Percentiles rank a stretch among this genome's conserved stretches.
phyloP scores from a whole-genome alignment of 2,888 invertebrate species.

The Sceliomorpha sp. region DNA sequence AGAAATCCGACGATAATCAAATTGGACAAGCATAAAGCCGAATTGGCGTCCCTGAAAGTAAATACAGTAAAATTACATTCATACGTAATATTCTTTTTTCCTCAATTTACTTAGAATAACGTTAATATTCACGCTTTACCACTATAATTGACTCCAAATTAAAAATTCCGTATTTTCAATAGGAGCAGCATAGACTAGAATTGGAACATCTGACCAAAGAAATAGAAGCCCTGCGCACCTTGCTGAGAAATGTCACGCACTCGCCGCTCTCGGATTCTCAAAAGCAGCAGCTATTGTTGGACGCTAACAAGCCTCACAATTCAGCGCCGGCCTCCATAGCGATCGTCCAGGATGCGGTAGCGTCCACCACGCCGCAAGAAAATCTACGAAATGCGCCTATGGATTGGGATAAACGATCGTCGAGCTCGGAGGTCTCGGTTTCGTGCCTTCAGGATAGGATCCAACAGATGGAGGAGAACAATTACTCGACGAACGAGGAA shows the following conservation, averaged over 20 bases:
- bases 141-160: too few species aligned
- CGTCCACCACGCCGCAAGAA: conserved; percentile 71
- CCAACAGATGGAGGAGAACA: conserved; percentile 95
- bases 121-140: too few species aligned
- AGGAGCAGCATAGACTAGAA: conserved; percentile 84
- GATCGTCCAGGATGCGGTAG: conserved; percentile 36
- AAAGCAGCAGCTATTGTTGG: conserved; percentile 89
- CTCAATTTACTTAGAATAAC: conserved; percentile 3
- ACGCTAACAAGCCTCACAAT: conserved; percentile 86
- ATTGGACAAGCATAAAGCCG: conserved; percentile 73
- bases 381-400: conserved; percentile 88
- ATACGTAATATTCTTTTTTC: conserved; percentile 14
- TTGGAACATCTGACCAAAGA: conserved; percentile 87
- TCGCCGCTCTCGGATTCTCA: conserved; percentile 91
- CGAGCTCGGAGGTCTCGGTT: conserved; percentile 93
- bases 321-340: conserved; percentile 87
- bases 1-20: too few species aligned
- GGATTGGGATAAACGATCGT: conserved; percentile 96
- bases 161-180: too few species aligned
- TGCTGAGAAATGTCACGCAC: conserved; percentile 89
- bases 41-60: conserved; percentile 77
- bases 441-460: conserved; percentile 96
- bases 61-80: too few species aligned
- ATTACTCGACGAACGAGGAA: conserved; percentile 93
- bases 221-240: conserved; percentile 87